These are phyloP conservation scores for Propithecus deckenii DNA, from an alignment of 2,797 vertebrate genomes.

Conservation along the genomic window DNA sequence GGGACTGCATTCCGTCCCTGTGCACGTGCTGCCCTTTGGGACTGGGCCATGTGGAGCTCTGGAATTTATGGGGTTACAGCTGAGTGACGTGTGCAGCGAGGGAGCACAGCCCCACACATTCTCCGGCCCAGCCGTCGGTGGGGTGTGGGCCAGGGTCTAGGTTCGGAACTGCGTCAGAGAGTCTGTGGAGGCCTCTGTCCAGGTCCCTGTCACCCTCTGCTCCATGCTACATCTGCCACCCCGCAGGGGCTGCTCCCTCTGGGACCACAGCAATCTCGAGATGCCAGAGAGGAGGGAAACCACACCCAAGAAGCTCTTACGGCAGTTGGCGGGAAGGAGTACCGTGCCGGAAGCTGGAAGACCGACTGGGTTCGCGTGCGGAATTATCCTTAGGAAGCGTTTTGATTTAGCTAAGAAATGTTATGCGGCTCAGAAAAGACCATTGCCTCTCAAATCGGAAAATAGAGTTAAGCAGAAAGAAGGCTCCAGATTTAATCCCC, in stretches of 20 bases:
- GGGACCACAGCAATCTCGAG: background rate
- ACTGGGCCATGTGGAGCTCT: background rate
- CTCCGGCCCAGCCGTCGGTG: accelerated
- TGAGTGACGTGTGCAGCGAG: accelerated
- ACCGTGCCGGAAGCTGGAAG: background rate
- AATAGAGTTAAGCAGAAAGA: background rate
- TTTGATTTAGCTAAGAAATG: background rate
- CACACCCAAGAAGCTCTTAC: background rate
- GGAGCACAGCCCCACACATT: accelerated
- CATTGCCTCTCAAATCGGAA: background rate
- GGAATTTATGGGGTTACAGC: background rate
- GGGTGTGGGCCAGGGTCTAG: accelerated
- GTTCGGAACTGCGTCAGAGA: background rate
- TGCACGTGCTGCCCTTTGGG: accelerated
- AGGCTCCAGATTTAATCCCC: background rate
- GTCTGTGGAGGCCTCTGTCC: background rate
- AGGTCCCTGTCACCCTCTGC: background rate
- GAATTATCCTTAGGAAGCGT: background rate
- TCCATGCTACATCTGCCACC: background rate
- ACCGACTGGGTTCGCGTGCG: no score
- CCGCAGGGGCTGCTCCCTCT: background rate
- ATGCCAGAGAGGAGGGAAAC: background rate
- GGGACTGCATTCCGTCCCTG: background rate
- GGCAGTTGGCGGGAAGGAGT: background rate
- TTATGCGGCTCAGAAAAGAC: background rate